These are phyloP conservation scores for Panagrolaimus sp. DNA, from an alignment of 1,140 invertebrate genomes.

Conservation along the genomic window DNA sequence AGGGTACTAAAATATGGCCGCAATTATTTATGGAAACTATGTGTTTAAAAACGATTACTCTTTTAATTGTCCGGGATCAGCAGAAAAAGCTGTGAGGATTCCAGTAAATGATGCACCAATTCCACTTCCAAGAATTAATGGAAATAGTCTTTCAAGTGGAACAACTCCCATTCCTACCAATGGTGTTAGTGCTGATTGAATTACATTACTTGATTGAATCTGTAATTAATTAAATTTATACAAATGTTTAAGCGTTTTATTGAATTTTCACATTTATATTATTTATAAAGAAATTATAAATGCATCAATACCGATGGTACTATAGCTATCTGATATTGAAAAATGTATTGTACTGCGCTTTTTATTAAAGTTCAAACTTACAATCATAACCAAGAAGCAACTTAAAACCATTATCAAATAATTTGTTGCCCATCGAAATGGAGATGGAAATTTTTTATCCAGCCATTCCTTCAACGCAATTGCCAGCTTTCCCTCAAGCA, in stretches of 20 bases:
- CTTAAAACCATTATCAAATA: conserved; percentile 66
- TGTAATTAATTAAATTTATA: too few relatives aligned
- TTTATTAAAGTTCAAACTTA: not conserved
- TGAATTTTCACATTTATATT: too few relatives aligned
- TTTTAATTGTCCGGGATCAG: conserved; percentile 42
- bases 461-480: conserved; percentile 61
- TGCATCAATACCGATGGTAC: too few relatives aligned
- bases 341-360: too few relatives aligned
- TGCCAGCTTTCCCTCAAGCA: conserved; percentile 51
- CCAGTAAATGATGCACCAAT: conserved; percentile 66
- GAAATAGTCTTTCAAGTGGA: conserved; percentile 65
- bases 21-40: not conserved
- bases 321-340: too few relatives aligned
- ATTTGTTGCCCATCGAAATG: conserved; percentile 61
- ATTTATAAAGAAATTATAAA: too few relatives aligned
- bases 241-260: too few relatives aligned
- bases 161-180: conserved; percentile 66
- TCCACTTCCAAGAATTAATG: conserved; percentile 67
- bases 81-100: conserved; percentile 47
- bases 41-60: conserved; percentile 37
- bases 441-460: conserved; percentile 63
- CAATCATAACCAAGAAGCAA: conserved; percentile 64
- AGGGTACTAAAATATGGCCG: conserved; percentile 57
- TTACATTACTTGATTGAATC: conserved; percentile 66
- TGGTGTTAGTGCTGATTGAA: conserved; percentile 67